Evolutionary conservation across 2,113 vertebrate genomes (phyloP).

Genomic region (Gracilinanus agilis): DNA sequence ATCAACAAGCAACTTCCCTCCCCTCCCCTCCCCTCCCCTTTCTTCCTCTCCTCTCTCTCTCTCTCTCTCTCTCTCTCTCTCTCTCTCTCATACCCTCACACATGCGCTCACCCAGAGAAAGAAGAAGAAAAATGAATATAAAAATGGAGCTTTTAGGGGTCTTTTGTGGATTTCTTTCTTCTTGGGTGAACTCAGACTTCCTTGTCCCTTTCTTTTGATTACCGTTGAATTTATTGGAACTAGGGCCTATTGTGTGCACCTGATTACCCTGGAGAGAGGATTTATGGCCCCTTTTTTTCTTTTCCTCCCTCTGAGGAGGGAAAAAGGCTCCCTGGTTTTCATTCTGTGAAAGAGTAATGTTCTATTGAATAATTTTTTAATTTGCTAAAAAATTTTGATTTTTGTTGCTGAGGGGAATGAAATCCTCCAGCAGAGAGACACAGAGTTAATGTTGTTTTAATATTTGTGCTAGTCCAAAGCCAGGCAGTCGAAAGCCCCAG

Average conservation of each 20-base stretch:
- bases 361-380: conserved; percentile 67
- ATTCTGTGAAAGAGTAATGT: conserved; percentile 46
- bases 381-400: conserved; percentile 39
- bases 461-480: fast-evolving
- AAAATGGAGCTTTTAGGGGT: not conserved
- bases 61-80: not conserved
- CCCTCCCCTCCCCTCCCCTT: not conserved
- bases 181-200: not conserved
- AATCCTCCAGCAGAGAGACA: not conserved
- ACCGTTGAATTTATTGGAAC: conserved; percentile 25
- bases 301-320: conserved; percentile 24
- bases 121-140: not conserved
- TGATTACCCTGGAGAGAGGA: conserved; percentile 9
- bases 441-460: not conserved
- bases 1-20: not conserved
- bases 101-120: no score
- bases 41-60: no score
- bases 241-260: not conserved
- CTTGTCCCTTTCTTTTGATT: conserved; percentile 25
- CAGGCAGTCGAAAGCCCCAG: fast-evolving
- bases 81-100: fast-evolving
- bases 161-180: not conserved
- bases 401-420: not conserved
- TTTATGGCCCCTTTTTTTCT: conserved; percentile 18
- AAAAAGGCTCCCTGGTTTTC: conserved; percentile 36